Evolutionary conservation across 2,797 vertebrate species (phyloP), one percentile per base, ranked within the genome.

Genomic region (Coregonus sp.): DNA sequence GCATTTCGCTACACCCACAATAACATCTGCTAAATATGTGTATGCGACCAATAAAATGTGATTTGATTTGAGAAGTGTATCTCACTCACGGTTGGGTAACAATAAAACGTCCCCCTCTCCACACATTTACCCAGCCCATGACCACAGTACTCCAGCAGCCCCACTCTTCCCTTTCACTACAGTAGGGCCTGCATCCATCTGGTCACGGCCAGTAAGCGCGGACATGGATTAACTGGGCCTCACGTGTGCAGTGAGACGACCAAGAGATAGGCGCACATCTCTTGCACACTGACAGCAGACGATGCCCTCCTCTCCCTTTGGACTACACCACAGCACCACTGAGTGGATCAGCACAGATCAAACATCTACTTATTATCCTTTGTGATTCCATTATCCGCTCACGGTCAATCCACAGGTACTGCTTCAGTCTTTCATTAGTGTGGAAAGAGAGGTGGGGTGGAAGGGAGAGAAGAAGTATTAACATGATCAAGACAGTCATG

Each of bases 341-440:
- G 81, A 82, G 70, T 20, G 50, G 78, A 83, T 84, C 74, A 72
- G 35, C 47, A 9, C 81, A 78, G 80, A 85, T 89, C 80, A 88
- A 83, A 86, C 74, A 80, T 84, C 82, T 33, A 83, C 89, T 84
- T 70, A 71, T 76, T 80, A 85, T 90, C 82, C 82, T 84, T 78
- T 83, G 74, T 89, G 85, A 89, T 89, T 86, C 86, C 85, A 89
- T 89, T 86, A 87, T 85, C 82, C n/a, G 65, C 81, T 82, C 83
- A 72, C 80, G 74, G 82, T 72, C 81, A 84, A 2, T 2, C 31
- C 31, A 33, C 31, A 33, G 31, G 31, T 85, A 77, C 81, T 78
- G 88, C 86, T 91, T 82, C 86, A 85, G 47, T 83, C 31, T 33
- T 51, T 51, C 50, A 51, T 51, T 51, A 14, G 6, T 51, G 50